Evolutionary conservation across 2,888 invertebrate genomes (phyloP).

Genomic region (Apoda limacodes): DNA sequence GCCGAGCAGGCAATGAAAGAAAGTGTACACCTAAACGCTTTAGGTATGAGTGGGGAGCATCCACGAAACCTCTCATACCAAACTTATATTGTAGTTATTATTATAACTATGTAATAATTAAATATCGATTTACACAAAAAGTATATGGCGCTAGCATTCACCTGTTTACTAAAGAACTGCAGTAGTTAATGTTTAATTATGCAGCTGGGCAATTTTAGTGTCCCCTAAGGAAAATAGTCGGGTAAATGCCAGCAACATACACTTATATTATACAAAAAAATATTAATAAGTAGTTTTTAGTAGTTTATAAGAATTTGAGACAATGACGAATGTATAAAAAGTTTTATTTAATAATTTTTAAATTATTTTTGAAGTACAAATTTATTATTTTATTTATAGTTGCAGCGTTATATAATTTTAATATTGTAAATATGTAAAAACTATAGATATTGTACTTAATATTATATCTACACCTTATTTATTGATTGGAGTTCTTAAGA

Average conservation of each 20-base stretch:
- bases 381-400: conserved; percentile 51
- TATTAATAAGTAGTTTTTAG: conserved; percentile 62
- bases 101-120: conserved; percentile 40
- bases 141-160: too few species aligned
- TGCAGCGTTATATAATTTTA: conserved; percentile 54
- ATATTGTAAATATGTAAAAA: conserved; percentile 67
- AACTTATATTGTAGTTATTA: conserved; percentile 66
- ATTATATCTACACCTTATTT: conserved; percentile 53
- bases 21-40: conserved; percentile 63
- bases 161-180: too few species aligned
- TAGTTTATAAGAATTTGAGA: conserved; percentile 38
- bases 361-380: conserved; percentile 63
- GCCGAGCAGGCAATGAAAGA: conserved; percentile 48
- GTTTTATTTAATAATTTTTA: conserved; percentile 45
- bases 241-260: too few species aligned
- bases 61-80: conserved; percentile 68
- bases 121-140: not conserved
- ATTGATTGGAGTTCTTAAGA: too few species aligned
- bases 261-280: conserved; percentile 57
- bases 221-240: too few species aligned
- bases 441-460: conserved; percentile 50
- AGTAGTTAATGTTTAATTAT: too few species aligned
- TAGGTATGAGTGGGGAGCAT: conserved; percentile 69
- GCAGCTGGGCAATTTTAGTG: too few species aligned
- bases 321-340: conserved; percentile 38